A percentile compares a stretch with the other conserved stretches of the same genome.
Evolutionary conservation across 2,888 invertebrate genomes (phyloP).

Genomic region (Nephrotoma flavescens): DNA sequence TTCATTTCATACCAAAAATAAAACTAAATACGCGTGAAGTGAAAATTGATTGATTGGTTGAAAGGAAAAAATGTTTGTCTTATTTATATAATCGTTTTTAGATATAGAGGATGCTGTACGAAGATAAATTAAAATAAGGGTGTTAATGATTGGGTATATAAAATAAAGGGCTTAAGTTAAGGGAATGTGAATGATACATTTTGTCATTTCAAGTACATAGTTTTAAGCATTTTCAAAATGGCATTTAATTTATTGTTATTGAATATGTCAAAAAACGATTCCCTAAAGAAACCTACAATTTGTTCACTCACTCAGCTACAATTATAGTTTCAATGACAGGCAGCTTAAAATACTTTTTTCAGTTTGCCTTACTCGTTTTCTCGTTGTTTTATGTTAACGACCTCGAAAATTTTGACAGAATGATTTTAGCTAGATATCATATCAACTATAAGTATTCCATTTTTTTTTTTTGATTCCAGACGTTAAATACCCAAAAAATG

Average conservation of each 20-base stretch:
- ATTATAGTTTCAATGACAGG: too few species aligned
- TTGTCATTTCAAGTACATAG: not conserved
- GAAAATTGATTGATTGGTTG: not conserved
- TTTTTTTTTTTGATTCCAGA: too few species aligned
- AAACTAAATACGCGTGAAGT: not conserved
- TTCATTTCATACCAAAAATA: not conserved
- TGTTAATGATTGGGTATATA: not conserved
- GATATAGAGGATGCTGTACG: not conserved
- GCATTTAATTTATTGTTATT: not conserved
- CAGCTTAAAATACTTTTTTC: too few species aligned
- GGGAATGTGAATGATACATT: not conserved
- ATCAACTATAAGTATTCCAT: too few species aligned
- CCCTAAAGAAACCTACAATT: not conserved
- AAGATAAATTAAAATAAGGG: not conserved
- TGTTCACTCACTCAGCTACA: too few species aligned
- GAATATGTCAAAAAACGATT: not conserved
- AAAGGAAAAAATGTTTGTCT: not conserved
- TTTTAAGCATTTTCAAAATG: not conserved
- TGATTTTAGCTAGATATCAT: too few species aligned
- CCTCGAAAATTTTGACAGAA: too few species aligned
- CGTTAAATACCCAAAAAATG: too few species aligned
- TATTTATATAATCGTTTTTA: not conserved
- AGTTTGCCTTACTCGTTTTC: too few species aligned
- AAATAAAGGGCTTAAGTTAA: not conserved
- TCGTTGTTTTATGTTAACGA: too few species aligned